Percentiles rank a stretch among this genome's conserved stretches.
Evolutionary conservation across 1,140 invertebrate species (phyloP).

Genomic region (Cryptotermes secundus): DNA sequence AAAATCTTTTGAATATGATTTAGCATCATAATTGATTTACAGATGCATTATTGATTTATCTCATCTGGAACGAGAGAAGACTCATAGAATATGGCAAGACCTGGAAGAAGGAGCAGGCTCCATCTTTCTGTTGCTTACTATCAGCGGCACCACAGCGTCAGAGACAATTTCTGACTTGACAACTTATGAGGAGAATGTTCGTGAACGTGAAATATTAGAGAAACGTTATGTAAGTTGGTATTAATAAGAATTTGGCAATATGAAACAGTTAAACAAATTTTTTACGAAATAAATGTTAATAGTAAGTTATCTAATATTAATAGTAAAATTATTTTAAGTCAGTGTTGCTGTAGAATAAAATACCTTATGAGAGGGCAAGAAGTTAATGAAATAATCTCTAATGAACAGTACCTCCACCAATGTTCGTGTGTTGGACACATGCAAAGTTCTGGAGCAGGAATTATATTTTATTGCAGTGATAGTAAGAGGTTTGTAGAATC

Average conservation of each 20-base stretch:
- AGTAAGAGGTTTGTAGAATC: no score
- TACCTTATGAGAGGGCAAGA: no score
- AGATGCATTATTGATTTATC: constrained; percentile 86
- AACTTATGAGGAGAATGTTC: constrained; percentile 76
- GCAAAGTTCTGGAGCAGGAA: no score
- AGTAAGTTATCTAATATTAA: no score
- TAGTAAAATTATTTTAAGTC: no score
- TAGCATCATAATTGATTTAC: constrained; percentile 37
- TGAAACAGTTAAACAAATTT: neutral
- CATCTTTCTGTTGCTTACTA: constrained; percentile 87
- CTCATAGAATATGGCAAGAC: constrained; percentile 83
- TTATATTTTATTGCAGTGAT: no score
- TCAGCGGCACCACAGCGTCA: constrained; percentile 88
- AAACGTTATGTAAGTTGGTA: constrained; percentile 72
- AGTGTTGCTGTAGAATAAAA: no score
- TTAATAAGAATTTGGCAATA: neutral
- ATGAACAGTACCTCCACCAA: no score
- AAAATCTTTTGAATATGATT: no score
- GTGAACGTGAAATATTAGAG: constrained; percentile 63
- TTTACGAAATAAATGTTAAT: neutral
- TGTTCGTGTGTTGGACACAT: no score
- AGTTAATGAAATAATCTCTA: no score
- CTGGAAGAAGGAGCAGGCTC: constrained; percentile 88
- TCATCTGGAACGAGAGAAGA: constrained; percentile 82
- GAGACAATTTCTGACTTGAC: constrained; percentile 90